Evolutionary conservation across 2,797 vertebrate genomes (phyloP), one percentile per base, ranked within the genome.

Genomic region (Gouania willdenowi): DNA sequence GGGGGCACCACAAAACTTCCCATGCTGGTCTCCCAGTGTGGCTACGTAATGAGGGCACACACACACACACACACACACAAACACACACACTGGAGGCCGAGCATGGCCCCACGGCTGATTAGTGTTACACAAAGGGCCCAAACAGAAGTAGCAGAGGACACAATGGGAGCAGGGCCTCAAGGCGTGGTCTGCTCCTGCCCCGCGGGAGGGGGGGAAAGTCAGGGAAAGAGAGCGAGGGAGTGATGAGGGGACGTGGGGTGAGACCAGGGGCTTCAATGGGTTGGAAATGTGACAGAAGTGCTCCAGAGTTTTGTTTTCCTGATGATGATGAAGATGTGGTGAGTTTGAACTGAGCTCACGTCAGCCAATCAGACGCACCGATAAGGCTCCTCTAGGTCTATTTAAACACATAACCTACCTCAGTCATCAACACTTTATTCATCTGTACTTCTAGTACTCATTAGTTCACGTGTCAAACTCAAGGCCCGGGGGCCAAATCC

Each of bases 61-160:
- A 49, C 49, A 44, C 58, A 50, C 49, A 29, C 47, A 34, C 46
- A 44, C 67, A 46, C 56, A 41, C 65, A 32, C 24, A 2, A 56
- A 59, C 24, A 65, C 65, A 77, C 66, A 75, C 73, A 73, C 66
- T 71, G 39, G 14, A 66, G 83, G 88, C 81, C 77, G 84, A 87
- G 89, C 89, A 91, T 91, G 92, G 91, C 90, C 77, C 64, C 87
- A 91, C 29, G 92, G 92, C 82, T 94, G 92, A 92, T 92, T 93
- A 90, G 82, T 75, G 59, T 72, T 31, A 86, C 90, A 97, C 92
- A 96, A 94, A 91, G 86, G 84, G 63, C 77, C 89, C 91, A 91
- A 92, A 92, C 85, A 94, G 84, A 89, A 85, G 83, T 45, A 83
- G 89, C 65, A 68, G 86, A 88, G 79, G 67, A 61, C 83, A 81